These are phyloP conservation scores for Tetheella fluctuosa DNA, from an alignment of 2,888 invertebrate genomes.

Conservation along the genomic window DNA sequence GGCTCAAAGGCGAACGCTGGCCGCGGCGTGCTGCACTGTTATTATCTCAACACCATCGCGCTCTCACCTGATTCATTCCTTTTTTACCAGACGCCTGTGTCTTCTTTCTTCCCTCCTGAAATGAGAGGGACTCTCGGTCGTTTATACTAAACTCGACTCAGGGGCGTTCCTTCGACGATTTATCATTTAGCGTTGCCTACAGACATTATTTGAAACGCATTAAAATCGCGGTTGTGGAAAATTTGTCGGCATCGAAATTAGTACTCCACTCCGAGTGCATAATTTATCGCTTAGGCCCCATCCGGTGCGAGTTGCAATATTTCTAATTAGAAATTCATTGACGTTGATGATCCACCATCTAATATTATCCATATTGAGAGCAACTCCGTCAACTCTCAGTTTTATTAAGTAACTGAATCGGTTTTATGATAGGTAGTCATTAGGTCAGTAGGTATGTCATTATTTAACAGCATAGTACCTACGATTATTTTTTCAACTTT, in stretches of 20 bases:
- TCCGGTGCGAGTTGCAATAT: constrained; percentile 68
- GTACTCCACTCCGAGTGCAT: constrained; percentile 77
- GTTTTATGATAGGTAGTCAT: background rate
- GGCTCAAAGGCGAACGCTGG: constrained; percentile 66
- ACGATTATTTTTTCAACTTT: too few species aligned
- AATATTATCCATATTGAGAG: constrained; percentile 19
- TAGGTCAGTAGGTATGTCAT: too few species aligned
- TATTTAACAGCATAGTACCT: too few species aligned
- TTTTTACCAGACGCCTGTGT: constrained; percentile 76
- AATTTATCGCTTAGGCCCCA: constrained; percentile 79
- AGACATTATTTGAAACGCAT: constrained; percentile 84
- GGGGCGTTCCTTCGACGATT: constrained; percentile 81
- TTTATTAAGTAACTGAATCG: background rate
- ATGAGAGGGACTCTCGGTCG: constrained; percentile 64
- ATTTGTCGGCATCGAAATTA: constrained; percentile 83
- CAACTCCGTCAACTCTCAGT: background rate
- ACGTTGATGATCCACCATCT: constrained; percentile 57
- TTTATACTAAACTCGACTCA: constrained; percentile 74
- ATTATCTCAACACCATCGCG: constrained; percentile 84
- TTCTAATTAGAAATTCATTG: constrained; percentile 77
- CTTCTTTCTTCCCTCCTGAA: constrained; percentile 60
- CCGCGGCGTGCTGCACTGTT: constrained; percentile 72
- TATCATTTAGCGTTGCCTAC: constrained; percentile 83
- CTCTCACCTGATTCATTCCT: constrained; percentile 78
- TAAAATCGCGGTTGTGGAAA: constrained; percentile 82